Base-by-base conservation (phyloP, 2,888 invertebrate species). In the Neoscelio sp. region DNA sequence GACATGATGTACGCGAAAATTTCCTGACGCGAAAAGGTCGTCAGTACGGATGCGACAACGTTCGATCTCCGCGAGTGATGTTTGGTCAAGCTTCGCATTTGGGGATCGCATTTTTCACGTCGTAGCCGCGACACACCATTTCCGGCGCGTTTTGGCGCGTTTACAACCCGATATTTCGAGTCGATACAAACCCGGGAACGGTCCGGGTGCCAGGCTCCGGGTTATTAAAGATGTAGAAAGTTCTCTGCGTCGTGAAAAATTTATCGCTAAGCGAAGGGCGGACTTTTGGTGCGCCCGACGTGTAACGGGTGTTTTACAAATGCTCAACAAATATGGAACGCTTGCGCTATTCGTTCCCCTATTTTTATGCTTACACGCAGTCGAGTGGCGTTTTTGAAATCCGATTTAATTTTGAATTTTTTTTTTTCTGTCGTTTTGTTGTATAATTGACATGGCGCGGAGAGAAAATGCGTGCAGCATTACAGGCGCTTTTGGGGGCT, bases 161-260 rank as follows among this genome's bases (percentile, higher is more conserved):
- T 79, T 75, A 67, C 77, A 60, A 64, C 13, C 74, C 58, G 68
- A 74, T 65, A 77, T 62, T 64, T 77, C 68, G 62, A 80, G 65
- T 50, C 67, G 48, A 68, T 75, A 60, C 65, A 28, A 44, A 20
- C 28, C 23, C 10, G 56, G 28, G 52, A 15, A 30, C 10, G 15
- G 38, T 38, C 13, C 28, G 30, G 48, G 7, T 30, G 17, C 10
- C 17, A 23, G 42, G 52, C 12, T 58, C 42, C 15, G 33, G 70
- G 78, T 80, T 82, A 83, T 84, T 70, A 84, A 83, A 84, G 81
- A 84, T 84, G 84, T 81, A 84, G 82, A 84, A 80, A 81, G 81
- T 77, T 76, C 75, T 26, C 77, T 54, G 52, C 52, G 56, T 42
- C 67, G 80, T 83, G 78, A 82, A 84, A 83, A 81, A 83, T 84